Evolutionary conservation across 2,113 vertebrate species (phyloP).

Genomic region (Cisticola juncidis): DNA sequence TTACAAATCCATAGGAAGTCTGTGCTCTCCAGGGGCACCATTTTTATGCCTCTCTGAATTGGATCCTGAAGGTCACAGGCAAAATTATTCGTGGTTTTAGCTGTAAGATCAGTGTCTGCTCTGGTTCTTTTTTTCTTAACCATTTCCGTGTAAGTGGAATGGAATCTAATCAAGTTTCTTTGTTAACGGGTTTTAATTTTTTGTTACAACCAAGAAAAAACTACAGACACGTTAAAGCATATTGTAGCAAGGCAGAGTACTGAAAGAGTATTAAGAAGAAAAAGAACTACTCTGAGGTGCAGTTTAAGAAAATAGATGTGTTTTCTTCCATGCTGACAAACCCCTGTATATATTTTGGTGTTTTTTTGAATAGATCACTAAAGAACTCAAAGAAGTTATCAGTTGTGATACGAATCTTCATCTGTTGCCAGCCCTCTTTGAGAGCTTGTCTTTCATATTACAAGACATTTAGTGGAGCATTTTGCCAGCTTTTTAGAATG

Average conservation of each 20-base stretch:
- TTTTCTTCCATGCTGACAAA: not conserved
- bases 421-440: not conserved
- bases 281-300: not conserved
- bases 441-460: not conserved
- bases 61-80: not conserved
- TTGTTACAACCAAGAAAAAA: not conserved
- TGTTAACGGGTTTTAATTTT: not conserved
- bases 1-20: not conserved
- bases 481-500: constrained; percentile 19
- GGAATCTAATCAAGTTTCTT: not conserved
- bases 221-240: not conserved
- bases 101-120: not conserved
- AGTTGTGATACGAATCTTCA: not conserved
- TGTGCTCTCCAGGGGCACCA: not conserved
- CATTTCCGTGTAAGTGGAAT: not conserved
- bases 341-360: not conserved
- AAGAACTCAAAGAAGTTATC: not conserved
- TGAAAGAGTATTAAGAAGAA: not conserved
- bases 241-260: not conserved
- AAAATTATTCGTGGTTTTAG: constrained; percentile 21
- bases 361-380: not conserved
- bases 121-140: constrained; percentile 1
- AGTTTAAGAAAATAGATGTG: not conserved
- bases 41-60: not conserved
- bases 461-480: not conserved